These are phyloP conservation scores for Camponotus vicinus DNA, from an alignment of 1,140 invertebrate genomes.

Conservation along the genomic window DNA sequence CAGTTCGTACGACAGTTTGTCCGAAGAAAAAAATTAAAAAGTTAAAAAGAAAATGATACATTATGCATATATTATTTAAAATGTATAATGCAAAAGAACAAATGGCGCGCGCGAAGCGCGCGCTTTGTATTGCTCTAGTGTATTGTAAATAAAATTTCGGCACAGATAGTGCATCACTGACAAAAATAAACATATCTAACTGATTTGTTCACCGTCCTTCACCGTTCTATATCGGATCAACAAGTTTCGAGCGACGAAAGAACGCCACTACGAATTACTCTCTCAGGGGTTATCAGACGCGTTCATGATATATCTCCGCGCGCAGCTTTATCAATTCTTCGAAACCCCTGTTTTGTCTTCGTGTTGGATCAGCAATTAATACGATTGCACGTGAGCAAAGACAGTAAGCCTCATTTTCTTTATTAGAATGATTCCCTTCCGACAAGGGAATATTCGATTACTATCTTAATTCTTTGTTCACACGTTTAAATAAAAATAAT, in stretches of 20 bases:
- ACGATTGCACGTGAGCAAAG: constrained; percentile 61
- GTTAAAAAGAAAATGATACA: too few species aligned
- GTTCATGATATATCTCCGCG: constrained; percentile 54
- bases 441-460: not conserved
- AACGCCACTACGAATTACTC: constrained; percentile 70
- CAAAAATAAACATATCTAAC: constrained; percentile 12
- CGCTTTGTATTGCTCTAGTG: too few species aligned
- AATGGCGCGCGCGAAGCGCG: too few species aligned
- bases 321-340: constrained; percentile 68
- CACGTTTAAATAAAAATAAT: not conserved
- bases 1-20: too few species aligned
- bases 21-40: too few species aligned
- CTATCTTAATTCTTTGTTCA: not conserved
- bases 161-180: not conserved
- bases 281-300: constrained; percentile 77
- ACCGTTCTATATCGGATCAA: constrained; percentile 66
- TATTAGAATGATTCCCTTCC: not conserved
- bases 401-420: constrained; percentile 1
- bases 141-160: constrained; percentile 6
- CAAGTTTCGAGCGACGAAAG: constrained; percentile 44
- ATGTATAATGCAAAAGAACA: too few species aligned
- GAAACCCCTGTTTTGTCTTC: constrained; percentile 78
- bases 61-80: too few species aligned
- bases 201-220: constrained; percentile 3
- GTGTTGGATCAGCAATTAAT: constrained; percentile 72